Evolutionary conservation across 2,797 vertebrate genomes (phyloP), one percentile per base, ranked within the genome.

Genomic region (Platalea minor): DNA sequence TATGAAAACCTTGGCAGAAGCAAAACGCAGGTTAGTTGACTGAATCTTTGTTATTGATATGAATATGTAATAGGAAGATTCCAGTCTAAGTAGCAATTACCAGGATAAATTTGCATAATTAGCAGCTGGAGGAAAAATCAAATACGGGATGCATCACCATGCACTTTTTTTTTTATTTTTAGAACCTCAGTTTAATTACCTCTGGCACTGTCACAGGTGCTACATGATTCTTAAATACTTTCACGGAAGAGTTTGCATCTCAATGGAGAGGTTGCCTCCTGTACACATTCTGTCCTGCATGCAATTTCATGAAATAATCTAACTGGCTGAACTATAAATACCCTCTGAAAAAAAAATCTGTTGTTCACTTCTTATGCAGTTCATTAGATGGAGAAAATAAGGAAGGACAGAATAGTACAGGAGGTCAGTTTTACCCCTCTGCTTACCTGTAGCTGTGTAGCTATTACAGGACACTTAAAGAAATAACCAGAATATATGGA

Each of bases 161-260:
- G 21, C 21, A 39, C n/a, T 41, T 89, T 81, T 89, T 80, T 43
- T 82, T 91, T 86, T 82, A 91, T 92, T 92, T 95, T 93, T 97
- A 92, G 85, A 89, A 70, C 35, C 15, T 64, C n/a, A 35, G 39
- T 85, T 89, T 95, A 77, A 95, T 95, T 92, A 89, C 11, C 8
- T 85, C 81, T 89, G 91, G 46, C 43, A 35, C 46, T 76, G 46
- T 74, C 78, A 92, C 78, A 93, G 85, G 75, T 93, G 46, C 54
- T 85, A 39, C 72, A 37, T 33, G 43, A 85, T 93, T 95, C 81
- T 95, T 79, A 85, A 92, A 80, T 56, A 85, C 20, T 89, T 92
- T 26, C 63, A 63, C 21, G 54, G 56, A 79, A 21, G 23, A 48
- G 18, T 82, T 65, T 85, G 81, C 74, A 92, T 96, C 59, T 88